Conservation (phyloP, 2,888 invertebrate species). For the Nephrotoma flavescens region DNA sequence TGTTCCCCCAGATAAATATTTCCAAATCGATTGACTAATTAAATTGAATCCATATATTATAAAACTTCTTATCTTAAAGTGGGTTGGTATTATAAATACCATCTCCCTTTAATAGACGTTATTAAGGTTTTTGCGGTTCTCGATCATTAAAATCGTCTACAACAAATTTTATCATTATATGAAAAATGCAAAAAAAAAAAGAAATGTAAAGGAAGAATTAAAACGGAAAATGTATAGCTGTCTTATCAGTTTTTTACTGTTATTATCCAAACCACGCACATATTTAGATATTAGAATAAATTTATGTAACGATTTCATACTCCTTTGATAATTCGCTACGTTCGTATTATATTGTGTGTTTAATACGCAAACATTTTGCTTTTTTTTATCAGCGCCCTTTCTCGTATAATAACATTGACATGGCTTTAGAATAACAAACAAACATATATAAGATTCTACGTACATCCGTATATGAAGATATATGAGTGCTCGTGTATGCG, state of each 20-base stretch:
- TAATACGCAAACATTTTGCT: background rate
- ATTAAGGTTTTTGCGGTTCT: background rate
- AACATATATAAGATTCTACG: background rate
- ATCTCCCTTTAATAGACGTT: background rate
- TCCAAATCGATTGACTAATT: background rate
- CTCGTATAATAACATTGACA: background rate
- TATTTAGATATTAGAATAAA: background rate
- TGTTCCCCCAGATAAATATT: background rate
- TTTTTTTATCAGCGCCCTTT: background rate
- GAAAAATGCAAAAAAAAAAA: no score
- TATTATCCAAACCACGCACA: background rate
- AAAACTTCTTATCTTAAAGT: background rate
- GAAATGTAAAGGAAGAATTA: no score
- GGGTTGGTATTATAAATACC: background rate
- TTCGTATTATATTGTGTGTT: background rate
- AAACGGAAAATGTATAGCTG: background rate
- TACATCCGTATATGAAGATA: background rate
- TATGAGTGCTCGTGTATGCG: background rate
- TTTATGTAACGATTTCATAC: background rate
- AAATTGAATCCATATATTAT: background rate
- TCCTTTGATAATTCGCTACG: background rate
- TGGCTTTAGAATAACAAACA: background rate
- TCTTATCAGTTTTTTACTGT: background rate
- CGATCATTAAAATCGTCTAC: background rate
- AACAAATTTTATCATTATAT: background rate